A percentile compares a stretch with the other conserved stretches of the same genome.
Conservation (phyloP, 2,797 vertebrate genomes). For the Urophycis tenuis region DNA sequence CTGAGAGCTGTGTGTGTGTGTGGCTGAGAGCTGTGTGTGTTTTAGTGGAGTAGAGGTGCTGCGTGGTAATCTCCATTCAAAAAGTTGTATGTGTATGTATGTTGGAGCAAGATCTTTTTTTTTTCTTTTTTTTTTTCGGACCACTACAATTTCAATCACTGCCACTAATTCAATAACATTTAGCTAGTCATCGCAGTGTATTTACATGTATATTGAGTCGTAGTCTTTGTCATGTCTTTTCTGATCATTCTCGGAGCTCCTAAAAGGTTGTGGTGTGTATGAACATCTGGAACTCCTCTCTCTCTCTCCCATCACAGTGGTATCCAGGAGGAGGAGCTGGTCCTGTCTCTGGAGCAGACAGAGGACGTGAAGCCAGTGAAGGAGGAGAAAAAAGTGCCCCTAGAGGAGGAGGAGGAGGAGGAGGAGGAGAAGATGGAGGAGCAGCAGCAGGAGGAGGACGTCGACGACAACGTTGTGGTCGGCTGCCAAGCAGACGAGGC, state of each 20-base stretch:
- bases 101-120: too few species aligned
- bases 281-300: neutral
- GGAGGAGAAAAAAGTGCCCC: constrained; percentile 38
- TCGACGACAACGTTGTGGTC: neutral
- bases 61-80: too few species aligned
- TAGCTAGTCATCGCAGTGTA: neutral
- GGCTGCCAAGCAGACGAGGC: constrained; percentile 16
- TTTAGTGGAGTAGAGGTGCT: too few species aligned
- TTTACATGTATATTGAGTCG: neutral
- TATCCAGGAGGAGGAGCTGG: constrained; percentile 85
- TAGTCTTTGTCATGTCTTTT: neutral
- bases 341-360: constrained; percentile 92
- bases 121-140: too few species aligned
- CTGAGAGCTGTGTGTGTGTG: too few species aligned
- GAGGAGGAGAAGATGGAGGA: neutral
- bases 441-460: too few species aligned
- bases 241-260: too few species aligned
- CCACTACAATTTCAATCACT: neutral
- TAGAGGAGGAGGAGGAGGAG: constrained; percentile 31
- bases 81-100: too few species aligned
- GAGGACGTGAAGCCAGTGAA: constrained; percentile 67
- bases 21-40: too few species aligned
- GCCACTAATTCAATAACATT: neutral
- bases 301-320: constrained; percentile 69
- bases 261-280: too few species aligned